Evolutionary conservation across 2,888 invertebrate genomes (phyloP).

Genomic region (Heliconius aoede): DNA sequence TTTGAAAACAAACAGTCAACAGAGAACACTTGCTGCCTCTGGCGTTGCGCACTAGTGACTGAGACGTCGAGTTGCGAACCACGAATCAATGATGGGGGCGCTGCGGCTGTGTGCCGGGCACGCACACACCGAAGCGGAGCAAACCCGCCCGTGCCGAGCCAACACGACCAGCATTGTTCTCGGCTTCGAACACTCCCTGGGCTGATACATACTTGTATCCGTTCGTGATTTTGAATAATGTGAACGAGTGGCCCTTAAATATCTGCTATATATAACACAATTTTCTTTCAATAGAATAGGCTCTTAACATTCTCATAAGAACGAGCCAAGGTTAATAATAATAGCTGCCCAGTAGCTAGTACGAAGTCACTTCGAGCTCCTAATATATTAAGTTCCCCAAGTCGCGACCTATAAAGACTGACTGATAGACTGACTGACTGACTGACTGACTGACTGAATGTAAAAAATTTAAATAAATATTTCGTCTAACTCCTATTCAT

Average conservation of each 20-base stretch:
- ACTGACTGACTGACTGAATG: background rate
- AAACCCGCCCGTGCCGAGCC: slow-evolving; percentile 49
- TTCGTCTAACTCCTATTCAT: too few relatives aligned
- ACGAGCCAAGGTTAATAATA: background rate
- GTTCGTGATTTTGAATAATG: slow-evolving; percentile 54
- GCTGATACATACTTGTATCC: slow-evolving; percentile 58
- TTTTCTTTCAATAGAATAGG: slow-evolving; percentile 1
- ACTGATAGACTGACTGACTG: background rate
- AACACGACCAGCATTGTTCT: slow-evolving; percentile 60
- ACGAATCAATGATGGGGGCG: slow-evolving; percentile 81
- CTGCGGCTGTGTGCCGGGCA: slow-evolving; percentile 62
- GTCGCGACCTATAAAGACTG: background rate
- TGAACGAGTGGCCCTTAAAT: slow-evolving; percentile 57
- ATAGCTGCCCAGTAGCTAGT: background rate
- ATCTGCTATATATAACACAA: background rate
- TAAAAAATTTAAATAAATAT: background rate
- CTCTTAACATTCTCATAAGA: slow-evolving; percentile 17
- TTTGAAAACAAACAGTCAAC: slow-evolving; percentile 67
- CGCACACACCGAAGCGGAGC: slow-evolving; percentile 59
- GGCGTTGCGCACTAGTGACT: slow-evolving; percentile 82
- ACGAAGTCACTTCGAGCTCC: background rate
- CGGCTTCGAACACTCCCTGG: slow-evolving; percentile 52
- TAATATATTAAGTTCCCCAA: background rate
- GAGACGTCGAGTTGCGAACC: slow-evolving; percentile 68
- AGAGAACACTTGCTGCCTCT: slow-evolving; percentile 70